Conservation (phyloP, 2,797 vertebrate genomes). For the Microctenopoma steveboyesi region DNA sequence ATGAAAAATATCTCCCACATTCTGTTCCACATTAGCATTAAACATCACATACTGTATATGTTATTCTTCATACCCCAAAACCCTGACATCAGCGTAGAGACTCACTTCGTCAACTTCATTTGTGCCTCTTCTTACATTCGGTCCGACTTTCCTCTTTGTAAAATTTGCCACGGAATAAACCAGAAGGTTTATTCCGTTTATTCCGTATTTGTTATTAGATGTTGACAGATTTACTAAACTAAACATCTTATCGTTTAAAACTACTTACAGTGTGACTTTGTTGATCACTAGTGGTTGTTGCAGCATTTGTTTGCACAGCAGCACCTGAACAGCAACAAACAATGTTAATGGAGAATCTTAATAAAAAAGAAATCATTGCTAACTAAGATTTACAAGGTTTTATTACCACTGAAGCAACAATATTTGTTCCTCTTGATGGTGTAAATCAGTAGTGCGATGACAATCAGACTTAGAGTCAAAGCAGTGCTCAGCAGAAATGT, state of each 20-base stretch:
- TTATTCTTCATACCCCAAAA: background rate
- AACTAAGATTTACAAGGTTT: background rate
- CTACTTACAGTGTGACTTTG: conserved; percentile 29
- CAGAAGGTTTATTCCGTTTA: too few species aligned
- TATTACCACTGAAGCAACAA: background rate
- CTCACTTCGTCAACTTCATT: conserved; percentile 10
- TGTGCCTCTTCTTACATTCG: background rate
- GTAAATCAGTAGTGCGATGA: background rate
- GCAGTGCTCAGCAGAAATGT: conserved; percentile 12
- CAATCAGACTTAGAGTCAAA: conserved; percentile 6
- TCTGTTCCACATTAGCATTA: background rate
- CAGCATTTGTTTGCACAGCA: background rate
- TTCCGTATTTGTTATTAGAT: too few species aligned
- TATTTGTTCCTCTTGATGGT: background rate
- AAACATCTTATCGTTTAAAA: background rate
- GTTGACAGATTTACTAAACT: background rate
- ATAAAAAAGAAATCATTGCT: background rate
- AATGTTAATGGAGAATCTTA: background rate
- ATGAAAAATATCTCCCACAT: too few species aligned
- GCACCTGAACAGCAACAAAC: background rate
- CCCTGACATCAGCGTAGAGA: conserved; percentile 42
- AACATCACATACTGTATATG: background rate
- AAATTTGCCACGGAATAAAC: conserved; percentile 39
- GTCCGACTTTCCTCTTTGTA: background rate
- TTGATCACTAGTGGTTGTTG: background rate